phyloP scores from a whole-genome alignment of 2,113 vertebrate species.

The Antigone vipio region DNA sequence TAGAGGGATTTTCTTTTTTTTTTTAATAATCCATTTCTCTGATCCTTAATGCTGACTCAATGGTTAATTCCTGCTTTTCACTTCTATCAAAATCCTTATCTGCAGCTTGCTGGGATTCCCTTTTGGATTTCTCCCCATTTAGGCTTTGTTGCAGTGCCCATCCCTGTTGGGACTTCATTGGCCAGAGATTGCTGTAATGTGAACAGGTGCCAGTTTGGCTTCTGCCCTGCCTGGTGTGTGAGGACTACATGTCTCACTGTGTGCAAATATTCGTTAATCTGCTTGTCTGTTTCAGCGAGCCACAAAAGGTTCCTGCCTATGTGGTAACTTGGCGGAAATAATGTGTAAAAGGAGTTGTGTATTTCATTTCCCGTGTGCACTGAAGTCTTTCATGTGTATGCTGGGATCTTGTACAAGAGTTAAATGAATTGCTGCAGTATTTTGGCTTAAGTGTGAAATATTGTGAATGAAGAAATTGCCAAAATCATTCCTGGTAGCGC shows the following conservation, averaged over 20 bases:
- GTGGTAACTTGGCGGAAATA: background rate
- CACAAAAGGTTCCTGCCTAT: background rate
- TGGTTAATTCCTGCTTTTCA: background rate
- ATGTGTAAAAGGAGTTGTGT: background rate
- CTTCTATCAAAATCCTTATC: background rate
- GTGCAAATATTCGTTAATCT: background rate
- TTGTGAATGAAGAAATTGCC: conserved; percentile 47
- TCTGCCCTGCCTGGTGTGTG: background rate
- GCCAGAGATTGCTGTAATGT: background rate
- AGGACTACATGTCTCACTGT: background rate
- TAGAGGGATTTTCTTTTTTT: background rate
- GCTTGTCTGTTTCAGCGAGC: background rate
- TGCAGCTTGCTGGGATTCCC: background rate
- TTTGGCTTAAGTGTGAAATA: conserved; percentile 37
- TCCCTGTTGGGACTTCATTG: background rate
- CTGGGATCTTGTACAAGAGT: background rate
- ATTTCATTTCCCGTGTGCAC: background rate
- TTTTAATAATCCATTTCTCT: background rate
- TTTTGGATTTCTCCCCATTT: background rate
- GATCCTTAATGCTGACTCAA: background rate
- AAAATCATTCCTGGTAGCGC: background rate
- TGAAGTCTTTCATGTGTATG: background rate
- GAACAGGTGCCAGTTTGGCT: background rate
- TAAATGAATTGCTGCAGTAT: background rate
- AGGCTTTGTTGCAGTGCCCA: background rate